These are phyloP conservation scores for Temnopleurus reevesii DNA, from an alignment of 53 echinoderm and acorn worm species.

Conservation along the genomic window DNA sequence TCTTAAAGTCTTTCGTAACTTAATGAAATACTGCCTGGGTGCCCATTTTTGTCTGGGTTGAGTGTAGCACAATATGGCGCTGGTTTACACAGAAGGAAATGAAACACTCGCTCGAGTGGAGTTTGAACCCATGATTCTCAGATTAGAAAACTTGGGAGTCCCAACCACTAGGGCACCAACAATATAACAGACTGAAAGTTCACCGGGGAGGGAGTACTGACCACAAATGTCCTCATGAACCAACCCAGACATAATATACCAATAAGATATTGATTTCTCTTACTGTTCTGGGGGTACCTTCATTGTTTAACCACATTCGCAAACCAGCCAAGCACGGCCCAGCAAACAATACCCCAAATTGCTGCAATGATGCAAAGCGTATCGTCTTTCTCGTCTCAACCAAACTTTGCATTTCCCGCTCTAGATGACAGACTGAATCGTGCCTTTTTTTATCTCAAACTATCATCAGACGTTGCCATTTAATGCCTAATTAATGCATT, in stretches of 20 bases:
- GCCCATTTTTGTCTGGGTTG: too few species aligned
- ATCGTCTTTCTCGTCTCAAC: neutral
- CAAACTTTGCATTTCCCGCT: neutral
- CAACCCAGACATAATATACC: neutral
- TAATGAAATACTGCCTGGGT: too few species aligned
- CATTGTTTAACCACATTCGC: constrained; percentile 35
- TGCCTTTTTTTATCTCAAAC: neutral
- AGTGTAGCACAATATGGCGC: too few species aligned
- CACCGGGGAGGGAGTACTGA: neutral
- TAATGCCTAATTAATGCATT: constrained; percentile 40
- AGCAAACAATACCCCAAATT: neutral
- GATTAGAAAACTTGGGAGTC: too few species aligned
- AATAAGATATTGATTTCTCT: constrained; percentile 6
- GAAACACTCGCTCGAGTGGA: too few species aligned
- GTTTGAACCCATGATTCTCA: too few species aligned
- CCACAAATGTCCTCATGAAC: neutral
- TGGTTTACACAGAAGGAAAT: too few species aligned
- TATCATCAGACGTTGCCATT: constrained; percentile 5
- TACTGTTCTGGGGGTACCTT: constrained; percentile 18
- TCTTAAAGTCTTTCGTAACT: too few species aligned
- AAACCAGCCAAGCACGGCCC: constrained; percentile 6
- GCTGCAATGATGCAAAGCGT: constrained; percentile 14
- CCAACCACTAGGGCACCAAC: too few species aligned
- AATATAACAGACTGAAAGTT: too few species aligned
- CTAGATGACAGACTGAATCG: neutral